Base-by-base conservation (phyloP, 37 sponge, comb jelly and placozoan genomes). In the Theonella swinhoei region DNA sequence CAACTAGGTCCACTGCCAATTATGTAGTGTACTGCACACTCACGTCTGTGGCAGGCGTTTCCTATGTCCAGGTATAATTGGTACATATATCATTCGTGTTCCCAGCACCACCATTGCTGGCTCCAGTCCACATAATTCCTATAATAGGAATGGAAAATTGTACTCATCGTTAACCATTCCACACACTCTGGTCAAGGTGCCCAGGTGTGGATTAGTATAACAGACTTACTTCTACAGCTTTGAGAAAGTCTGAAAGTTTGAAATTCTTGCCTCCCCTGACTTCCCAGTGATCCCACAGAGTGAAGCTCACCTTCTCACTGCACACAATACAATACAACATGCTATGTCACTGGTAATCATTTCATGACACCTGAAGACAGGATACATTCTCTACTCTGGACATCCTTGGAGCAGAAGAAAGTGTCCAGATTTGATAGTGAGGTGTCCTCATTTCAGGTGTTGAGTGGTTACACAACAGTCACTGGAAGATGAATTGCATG, bases 221-320 rank as follows among this genome's bases (percentile, higher is more conserved):
- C 19, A 31, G 4, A 17, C 79, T 75, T 30, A 88, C 94, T 70
- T 87, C 38, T 9, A 96, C 81, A 38, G 78, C 66, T 23, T 83
- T 68, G 32, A 96, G 24, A 75, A 98, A 91, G 29, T 98, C 90
- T 39, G 86, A 72, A 1, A 98, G 83, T 37, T 85, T 93, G 72
- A 91, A 84, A 1, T 40, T 30, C 14, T n/a, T 67, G 75, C 79
- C 61, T 19, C 98, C 99, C 38, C 72, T 81, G 25, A 98, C 78
- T 69, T 98, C 99, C 92, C 93, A 98, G 61, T 83, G 79, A 80
- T 96, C 96, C 99, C 99, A 98, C 72, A 98, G 78, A 1, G 95
- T 96, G 64, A 83, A 88, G 19, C 70, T 76, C 37, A 91, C 69
- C n/a, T 76, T 76, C 0, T 32, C 68, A 38, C 74, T 85, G 58